Evolutionary conservation across 2,888 invertebrate species (phyloP).

Genomic region (Drosophila macrospina): DNA sequence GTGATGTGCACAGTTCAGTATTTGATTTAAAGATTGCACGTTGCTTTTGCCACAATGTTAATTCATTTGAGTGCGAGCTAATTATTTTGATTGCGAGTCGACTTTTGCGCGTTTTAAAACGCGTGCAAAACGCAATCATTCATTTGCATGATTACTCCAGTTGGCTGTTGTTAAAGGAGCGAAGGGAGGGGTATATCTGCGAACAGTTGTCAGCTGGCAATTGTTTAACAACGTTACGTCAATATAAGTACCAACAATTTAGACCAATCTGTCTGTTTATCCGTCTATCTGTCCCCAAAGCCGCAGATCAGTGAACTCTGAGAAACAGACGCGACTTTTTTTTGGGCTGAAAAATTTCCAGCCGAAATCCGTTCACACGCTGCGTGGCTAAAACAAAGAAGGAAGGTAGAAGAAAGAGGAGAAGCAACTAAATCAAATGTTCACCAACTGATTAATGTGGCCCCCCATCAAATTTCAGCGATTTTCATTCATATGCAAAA

Average conservation of each 20-base stretch:
- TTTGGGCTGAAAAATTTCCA: constrained; percentile 14
- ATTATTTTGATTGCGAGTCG: constrained; percentile 52
- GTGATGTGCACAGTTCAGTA: constrained; percentile 14
- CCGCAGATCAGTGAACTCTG: constrained; percentile 39
- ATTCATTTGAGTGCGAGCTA: constrained; percentile 57
- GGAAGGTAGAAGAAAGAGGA: constrained; percentile 8
- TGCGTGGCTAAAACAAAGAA: constrained; percentile 23
- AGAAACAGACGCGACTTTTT: not conserved
- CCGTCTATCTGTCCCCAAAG: constrained; percentile 7
- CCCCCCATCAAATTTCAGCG: constrained; percentile 66
- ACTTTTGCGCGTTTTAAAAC: constrained; percentile 39
- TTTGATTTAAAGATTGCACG: constrained; percentile 18
- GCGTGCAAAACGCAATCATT: constrained; percentile 46
- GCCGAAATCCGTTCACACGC: constrained; percentile 14
- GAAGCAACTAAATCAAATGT: constrained; percentile 26
- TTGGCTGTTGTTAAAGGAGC: not conserved
- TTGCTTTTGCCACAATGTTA: constrained; percentile 39
- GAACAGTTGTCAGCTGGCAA: constrained; percentile 30
- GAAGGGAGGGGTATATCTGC: not conserved
- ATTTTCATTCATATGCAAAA: constrained; percentile 78
- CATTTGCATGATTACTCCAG: constrained; percentile 37
- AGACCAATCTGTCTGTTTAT: constrained; percentile 10
- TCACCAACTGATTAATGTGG: constrained; percentile 65
- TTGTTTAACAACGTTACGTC: constrained; percentile 25
- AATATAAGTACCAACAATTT: constrained; percentile 30